phyloP scores from a whole-genome alignment of 2,888 invertebrate species.

The Epirrita christyi region DNA sequence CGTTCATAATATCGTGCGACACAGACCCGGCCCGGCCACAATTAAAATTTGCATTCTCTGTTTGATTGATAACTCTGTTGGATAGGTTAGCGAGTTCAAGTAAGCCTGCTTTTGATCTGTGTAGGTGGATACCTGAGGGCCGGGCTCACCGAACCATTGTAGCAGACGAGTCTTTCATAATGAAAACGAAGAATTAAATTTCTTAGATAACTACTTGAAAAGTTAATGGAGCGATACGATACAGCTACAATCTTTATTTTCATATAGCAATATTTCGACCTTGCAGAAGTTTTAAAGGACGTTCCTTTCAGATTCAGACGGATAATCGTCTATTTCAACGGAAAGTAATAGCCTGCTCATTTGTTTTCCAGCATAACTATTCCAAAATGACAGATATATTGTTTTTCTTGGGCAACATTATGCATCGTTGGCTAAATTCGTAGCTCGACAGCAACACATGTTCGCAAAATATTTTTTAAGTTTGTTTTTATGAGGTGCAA shows the following conservation, averaged over 20 bases:
- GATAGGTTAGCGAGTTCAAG: constrained; percentile 52
- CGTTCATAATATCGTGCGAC: constrained; percentile 70
- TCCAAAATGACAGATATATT: constrained; percentile 62
- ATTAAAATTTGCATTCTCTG: constrained; percentile 81
- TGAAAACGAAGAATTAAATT: neutral
- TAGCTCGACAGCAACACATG: constrained; percentile 54
- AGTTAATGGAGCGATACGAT: neutral
- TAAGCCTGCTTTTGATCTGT: constrained; percentile 49
- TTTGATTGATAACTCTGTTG: constrained; percentile 80
- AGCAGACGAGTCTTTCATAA: constrained; percentile 1
- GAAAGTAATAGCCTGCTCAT: constrained; percentile 56
- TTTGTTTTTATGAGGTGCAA: constrained; percentile 82
- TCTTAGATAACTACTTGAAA: neutral
- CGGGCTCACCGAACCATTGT: neutral
- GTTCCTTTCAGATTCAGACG: constrained; percentile 42
- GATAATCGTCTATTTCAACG: constrained; percentile 46
- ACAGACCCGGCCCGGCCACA: constrained; percentile 62
- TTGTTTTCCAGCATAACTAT: constrained; percentile 58
- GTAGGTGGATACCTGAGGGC: constrained; percentile 41
- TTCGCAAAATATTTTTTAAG: constrained; percentile 68
- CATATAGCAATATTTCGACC: constrained; percentile 18
- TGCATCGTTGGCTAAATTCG: constrained; percentile 62
- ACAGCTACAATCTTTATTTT: neutral
- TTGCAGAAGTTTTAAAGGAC: constrained; percentile 44
- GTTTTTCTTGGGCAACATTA: constrained; percentile 56